These are phyloP conservation scores for Tachina lurida DNA, from an alignment of 2,888 invertebrate genomes.

Conservation along the genomic window DNA sequence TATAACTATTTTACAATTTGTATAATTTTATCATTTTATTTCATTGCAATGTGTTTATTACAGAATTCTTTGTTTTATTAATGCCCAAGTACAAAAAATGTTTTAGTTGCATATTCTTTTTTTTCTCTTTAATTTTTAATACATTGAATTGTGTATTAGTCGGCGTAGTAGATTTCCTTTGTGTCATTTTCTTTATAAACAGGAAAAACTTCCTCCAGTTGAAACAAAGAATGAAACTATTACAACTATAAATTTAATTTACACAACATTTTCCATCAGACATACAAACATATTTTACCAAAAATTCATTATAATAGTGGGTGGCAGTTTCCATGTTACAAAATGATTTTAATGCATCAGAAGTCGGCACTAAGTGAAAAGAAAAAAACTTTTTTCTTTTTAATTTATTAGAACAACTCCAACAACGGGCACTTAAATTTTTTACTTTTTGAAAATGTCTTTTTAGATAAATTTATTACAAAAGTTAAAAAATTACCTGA, in stretches of 20 bases:
- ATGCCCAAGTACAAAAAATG: not conserved
- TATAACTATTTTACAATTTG: not conserved
- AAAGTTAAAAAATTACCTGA: too few relatives aligned
- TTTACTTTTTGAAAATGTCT: too few relatives aligned
- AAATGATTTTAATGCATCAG: too few relatives aligned
- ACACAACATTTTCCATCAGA: not conserved
- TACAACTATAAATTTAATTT: constrained; percentile 10
- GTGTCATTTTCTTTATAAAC: not conserved
- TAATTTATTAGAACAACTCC: too few relatives aligned
- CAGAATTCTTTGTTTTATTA: constrained; percentile 13
- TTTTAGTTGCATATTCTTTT: too few relatives aligned
- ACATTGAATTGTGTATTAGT: not conserved
- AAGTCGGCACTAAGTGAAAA: too few relatives aligned
- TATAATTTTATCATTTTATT: not conserved
- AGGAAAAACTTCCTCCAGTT: constrained; percentile 27
- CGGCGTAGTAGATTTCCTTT: constrained; percentile 13
- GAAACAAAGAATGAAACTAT: constrained; percentile 38
- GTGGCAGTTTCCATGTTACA: too few relatives aligned
- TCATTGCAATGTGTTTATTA: not conserved
- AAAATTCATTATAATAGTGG: too few relatives aligned
- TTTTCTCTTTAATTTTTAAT: not conserved
- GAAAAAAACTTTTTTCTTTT: too few relatives aligned
- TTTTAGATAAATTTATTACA: too few relatives aligned
- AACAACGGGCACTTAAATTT: too few relatives aligned
- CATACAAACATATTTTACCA: too few relatives aligned